Base-by-base conservation (phyloP, 2,888 invertebrate species). In the Orthosia gothica region DNA sequence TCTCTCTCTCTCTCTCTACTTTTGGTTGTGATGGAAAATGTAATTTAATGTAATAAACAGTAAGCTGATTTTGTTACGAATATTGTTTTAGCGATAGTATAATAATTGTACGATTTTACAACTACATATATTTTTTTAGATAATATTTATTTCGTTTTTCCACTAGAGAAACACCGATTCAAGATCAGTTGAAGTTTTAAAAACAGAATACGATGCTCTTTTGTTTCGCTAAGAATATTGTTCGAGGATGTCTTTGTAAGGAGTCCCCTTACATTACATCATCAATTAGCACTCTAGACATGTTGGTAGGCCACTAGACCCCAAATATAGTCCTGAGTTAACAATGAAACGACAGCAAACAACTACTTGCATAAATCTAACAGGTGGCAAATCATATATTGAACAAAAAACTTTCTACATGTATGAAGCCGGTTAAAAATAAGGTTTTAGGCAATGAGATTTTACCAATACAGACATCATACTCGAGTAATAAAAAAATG, bases 251-350 rank as follows among this genome's bases (percentile, higher is more conserved):
- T 23, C 64, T 54, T 49, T 80, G 40, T 54, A 52, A 45, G 47
- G 52, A 66, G 18, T 55, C 26, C 52, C 23, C n/a, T 58, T 62
- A 55, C 61, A 70, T 79, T 54, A 67, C 74, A 67, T 74, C 62
- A 78, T 58, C 81, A 81, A 74, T 81, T 74, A 67, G 52, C 62
- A 76, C n/a, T 47, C 45, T 3, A 63, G n/a, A 58, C 58, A 45
- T 40, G 63, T 61, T 20, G 12, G 11, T 15, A 26, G 32, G 26
- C 45, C n/a, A 16, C 20, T 40, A 64, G 11, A 9, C 32, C 13
- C 52, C 69, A 52, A 63, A 72, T 79, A 63, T 73, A 73, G 63
- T 20, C 18, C 57, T 40, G 26, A 7, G 12, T 20, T 49, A 49
- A 63, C 50, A 71, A 23, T 72, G 7, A 20, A 72, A 58, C 63